Base-by-base conservation (phyloP, 2,797 vertebrate species). In the Lagocephalus sceleratus region DNA sequence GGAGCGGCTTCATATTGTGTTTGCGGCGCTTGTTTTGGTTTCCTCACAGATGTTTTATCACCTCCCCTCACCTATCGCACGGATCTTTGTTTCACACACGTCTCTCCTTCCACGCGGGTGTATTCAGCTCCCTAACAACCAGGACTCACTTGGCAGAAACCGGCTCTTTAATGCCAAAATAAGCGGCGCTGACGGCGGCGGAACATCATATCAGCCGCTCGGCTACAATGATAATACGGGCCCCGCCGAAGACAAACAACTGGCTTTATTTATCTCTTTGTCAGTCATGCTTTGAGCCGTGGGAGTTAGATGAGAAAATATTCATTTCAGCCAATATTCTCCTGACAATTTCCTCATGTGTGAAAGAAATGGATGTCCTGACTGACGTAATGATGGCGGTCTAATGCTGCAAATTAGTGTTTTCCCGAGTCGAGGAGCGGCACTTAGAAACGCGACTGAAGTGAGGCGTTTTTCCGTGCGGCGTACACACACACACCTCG, bases 81-180 rank as follows among this genome's bases (percentile, higher is more conserved):
- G 40, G 71, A 81, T 68, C 58, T 73, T 65, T 61, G 44, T 74
- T 73, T 63, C 53, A 59, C 47, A 58, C 44, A 66, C 32, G 26
- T 64, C 52, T 67, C 53, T 68, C 42, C 68, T 75, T 78, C 74
- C 69, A 74, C 68, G 15, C 53, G 52, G 81, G 73, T 9, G 57
- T 22, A 42, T 35, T 54, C 47, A 63, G 52, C 59, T 66, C 48
- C 44, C 66, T 38, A 66, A 68, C 57, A 67, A 63, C 57, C 38
- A 22, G 47, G 48, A 76, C 63, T 67, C 63, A 57, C 55, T 71
- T n/a, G 44, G 19, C 48, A 59, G 46, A 43, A 67, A 66, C 50
- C 7, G 25, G 42, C 52, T 59, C 47, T n/a, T 55, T 20, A 51
- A 26, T 55, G 66, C 65, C 46, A 69, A 61, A 60, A 47, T 50